Conservation (phyloP, 2,888 invertebrate genomes). For the Trichogramma evanescens region DNA sequence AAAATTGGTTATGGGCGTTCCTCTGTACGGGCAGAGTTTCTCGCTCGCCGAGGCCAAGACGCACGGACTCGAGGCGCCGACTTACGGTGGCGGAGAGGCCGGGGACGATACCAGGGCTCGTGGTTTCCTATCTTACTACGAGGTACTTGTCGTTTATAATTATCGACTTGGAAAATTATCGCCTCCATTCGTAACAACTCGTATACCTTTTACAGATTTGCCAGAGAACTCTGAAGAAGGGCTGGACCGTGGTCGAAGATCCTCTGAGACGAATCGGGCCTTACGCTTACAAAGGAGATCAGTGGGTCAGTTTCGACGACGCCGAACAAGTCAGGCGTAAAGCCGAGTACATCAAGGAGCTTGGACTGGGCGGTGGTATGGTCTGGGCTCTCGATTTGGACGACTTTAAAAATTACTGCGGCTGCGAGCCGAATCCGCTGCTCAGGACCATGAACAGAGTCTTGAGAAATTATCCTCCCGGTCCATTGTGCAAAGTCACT, state of each 20-base stretch:
- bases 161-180: not conserved
- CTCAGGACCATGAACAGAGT: constrained; percentile 75
- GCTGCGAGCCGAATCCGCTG: constrained; percentile 75
- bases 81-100: constrained; percentile 82
- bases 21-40: constrained; percentile 86
- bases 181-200: not conserved
- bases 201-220: constrained; percentile 59
- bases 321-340: constrained; percentile 75
- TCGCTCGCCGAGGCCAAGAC: constrained; percentile 60
- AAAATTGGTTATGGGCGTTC: constrained; percentile 80
- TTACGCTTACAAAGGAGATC: constrained; percentile 74
- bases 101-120: constrained; percentile 81
- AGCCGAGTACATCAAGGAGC: constrained; percentile 70
- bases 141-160: constrained; percentile 50
- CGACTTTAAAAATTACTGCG: constrained; percentile 75
- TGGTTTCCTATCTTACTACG: constrained; percentile 83
- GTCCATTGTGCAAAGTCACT: constrained; percentile 58
- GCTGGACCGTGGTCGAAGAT: constrained; percentile 74
- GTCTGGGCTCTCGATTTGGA: constrained; percentile 85
- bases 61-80: constrained; percentile 65
- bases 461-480: constrained; percentile 61
- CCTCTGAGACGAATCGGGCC: constrained; percentile 78
- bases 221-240: constrained; percentile 64
- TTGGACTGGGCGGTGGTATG: constrained; percentile 80
- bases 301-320: constrained; percentile 93